phyloP scores from a whole-genome alignment of 2,888 invertebrate genomes.

The Lissocephala sabroskyi region DNA sequence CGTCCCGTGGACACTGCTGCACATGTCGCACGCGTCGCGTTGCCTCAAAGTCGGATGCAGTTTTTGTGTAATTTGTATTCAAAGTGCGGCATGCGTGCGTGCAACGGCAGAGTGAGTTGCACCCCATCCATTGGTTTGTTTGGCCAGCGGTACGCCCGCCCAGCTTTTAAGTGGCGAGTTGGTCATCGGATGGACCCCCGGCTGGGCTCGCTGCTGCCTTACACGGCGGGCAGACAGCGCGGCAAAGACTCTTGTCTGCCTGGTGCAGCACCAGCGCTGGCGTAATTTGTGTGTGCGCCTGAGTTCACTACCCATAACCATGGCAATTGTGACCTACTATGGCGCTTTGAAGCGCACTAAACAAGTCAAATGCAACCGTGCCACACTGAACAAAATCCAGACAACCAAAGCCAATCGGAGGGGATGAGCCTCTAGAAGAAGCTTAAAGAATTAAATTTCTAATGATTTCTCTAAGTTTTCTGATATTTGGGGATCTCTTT shows the following conservation, averaged over 20 bases:
- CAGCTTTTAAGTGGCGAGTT: conserved; percentile 38
- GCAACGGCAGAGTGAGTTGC: conserved; percentile 3
- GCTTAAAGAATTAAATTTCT: too few species aligned
- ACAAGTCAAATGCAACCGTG: conserved; percentile 8
- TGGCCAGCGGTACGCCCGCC: conserved; percentile 26
- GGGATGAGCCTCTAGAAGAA: too few species aligned
- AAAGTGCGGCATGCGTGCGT: conserved; percentile 40
- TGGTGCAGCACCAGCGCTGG: not conserved
- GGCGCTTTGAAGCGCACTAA: conserved; percentile 19
- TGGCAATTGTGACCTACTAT: conserved; percentile 23
- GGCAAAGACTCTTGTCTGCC: conserved; percentile 3
- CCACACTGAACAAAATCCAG: conserved; percentile 14
- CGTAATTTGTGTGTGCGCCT: not conserved
- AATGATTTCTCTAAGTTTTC: too few species aligned
- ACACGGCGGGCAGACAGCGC: conserved; percentile 10
- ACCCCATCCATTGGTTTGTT: not conserved
- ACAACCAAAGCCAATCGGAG: too few species aligned
- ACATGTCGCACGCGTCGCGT: not conserved
- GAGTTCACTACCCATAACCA: conserved; percentile 3
- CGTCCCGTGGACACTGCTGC: too few species aligned
- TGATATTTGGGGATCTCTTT: too few species aligned
- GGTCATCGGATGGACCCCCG: conserved; percentile 18
- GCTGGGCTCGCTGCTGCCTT: conserved; percentile 31
- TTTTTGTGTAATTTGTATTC: conserved; percentile 59
- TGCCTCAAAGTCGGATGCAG: conserved; percentile 37